A percentile compares a stretch with the other conserved stretches of the same genome.
phyloP scores from a whole-genome alignment of 2,113 vertebrate species.

The Origma solitaria region DNA sequence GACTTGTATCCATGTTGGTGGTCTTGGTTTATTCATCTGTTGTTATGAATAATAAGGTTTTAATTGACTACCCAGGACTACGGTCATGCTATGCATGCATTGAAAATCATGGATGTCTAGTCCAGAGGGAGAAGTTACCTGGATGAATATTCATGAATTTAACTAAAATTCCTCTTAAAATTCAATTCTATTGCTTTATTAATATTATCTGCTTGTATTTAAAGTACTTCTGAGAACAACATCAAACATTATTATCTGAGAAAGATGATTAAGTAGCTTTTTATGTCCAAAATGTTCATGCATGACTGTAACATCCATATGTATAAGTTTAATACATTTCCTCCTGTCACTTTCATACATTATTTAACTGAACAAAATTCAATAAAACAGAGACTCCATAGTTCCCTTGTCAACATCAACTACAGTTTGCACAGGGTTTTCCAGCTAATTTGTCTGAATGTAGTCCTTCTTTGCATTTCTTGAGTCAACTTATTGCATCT shows the following conservation, averaged over 20 bases:
- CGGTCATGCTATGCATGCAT: not conserved
- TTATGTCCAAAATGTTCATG: conserved; percentile 19
- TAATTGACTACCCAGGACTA: not conserved
- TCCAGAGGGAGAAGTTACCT: not conserved
- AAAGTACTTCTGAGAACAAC: conserved; percentile 20
- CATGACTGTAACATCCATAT: conserved; percentile 41
- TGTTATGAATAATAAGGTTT: not conserved
- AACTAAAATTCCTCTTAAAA: not conserved
- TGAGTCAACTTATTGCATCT: not conserved
- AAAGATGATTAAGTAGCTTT: conserved; percentile 38
- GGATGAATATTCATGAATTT: conserved; percentile 10
- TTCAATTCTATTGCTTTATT: not conserved
- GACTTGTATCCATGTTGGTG: not conserved
- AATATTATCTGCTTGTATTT: not conserved
- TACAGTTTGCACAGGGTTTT: conserved; percentile 1
- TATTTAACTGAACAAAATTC: conserved; percentile 50
- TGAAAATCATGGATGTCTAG: not conserved
- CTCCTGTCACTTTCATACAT: conserved; percentile 40
- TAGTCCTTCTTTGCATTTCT: not conserved
- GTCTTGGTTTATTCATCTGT: not conserved
- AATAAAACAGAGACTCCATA: conserved; percentile 19
- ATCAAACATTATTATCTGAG: conserved; percentile 9
- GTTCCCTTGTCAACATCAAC: conserved; percentile 37
- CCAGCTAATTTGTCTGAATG: not conserved
- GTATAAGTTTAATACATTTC: conserved; percentile 35